These are phyloP conservation scores for Solen grandis DNA, from an alignment of 1,140 invertebrate species.

Conservation along the genomic window DNA sequence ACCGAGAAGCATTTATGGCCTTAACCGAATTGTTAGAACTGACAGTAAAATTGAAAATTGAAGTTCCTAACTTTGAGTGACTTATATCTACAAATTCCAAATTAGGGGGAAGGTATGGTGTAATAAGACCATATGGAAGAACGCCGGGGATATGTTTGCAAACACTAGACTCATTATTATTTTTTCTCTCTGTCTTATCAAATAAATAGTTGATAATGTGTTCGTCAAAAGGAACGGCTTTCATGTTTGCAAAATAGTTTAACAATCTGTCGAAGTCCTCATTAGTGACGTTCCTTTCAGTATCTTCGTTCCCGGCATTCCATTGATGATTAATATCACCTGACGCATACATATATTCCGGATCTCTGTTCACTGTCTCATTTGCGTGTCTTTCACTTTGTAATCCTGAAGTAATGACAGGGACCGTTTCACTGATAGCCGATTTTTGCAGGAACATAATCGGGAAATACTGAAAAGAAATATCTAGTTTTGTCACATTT, in stretches of 20 bases:
- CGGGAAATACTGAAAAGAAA: background rate
- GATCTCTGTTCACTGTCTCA: too few species aligned
- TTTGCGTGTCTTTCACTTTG: background rate
- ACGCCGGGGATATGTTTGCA: background rate
- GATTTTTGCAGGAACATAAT: background rate
- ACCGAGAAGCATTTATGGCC: slow-evolving; percentile 4
- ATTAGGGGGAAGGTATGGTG: slow-evolving; percentile 17
- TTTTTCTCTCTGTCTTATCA: background rate
- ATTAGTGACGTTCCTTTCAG: background rate
- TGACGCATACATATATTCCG: background rate
- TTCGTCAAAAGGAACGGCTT: background rate
- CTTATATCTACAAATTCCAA: slow-evolving; percentile 27
- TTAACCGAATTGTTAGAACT: slow-evolving; percentile 21
- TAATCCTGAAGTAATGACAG: background rate
- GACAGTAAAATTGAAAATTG: background rate
- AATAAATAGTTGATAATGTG: background rate
- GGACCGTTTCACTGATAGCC: background rate
- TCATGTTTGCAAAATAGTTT: background rate
- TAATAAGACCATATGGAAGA: background rate
- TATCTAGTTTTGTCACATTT: background rate
- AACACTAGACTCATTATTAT: background rate
- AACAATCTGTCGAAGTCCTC: background rate
- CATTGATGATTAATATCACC: background rate
- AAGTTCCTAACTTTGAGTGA: background rate
- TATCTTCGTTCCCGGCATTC: background rate